Evolutionary conservation across 2,888 invertebrate genomes (phyloP), one percentile per base, ranked within the genome.

Genomic region (Cosmopolites sordidus): DNA sequence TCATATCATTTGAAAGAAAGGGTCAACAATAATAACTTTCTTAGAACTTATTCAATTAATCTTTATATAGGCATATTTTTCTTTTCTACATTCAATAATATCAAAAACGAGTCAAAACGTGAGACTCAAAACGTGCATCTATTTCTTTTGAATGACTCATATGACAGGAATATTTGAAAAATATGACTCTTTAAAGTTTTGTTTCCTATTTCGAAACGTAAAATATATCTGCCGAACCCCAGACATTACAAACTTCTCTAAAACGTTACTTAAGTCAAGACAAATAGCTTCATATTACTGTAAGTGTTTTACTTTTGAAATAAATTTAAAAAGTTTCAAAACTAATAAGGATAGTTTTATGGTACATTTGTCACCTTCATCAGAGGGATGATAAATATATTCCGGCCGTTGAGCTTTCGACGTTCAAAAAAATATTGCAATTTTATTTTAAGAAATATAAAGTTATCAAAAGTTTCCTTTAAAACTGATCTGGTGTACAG

Each of bases 311-410:
- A 33, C 33, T 33, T 33, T 33, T 11, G 33, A 51, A 45, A 56
- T 45, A 43, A 44, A 56, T 56, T 56, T 41, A 56, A 48, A 55
- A 56, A 56, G 45, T 56, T 56, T 51, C 16, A 43, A 48, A 56
- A 51, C 48, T 56, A 51, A 56, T 56, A 56, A 56, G 52, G 56
- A 46, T 49, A 49, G 42, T 56, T 56, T 56, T 56, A 52, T 49
- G 33, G 56, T 51, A 48, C 49, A 42, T 48, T 48, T 52, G 56
- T 52, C 56, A 56, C 56, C 46, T 55, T 42, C 47, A 48, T 50
- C 8, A 8, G 27, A 37, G 41, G 56, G 22, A 41, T 15, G 22
- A 44, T 45, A 48, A 56, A 56, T 44, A 29, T 51, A 56, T 51
- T 27, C 45, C 22, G 22, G 3, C 48, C 39, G 43, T 43, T 56